Base-by-base conservation (phyloP, 2,113 vertebrate species). In the Amia ocellicauda region DNA sequence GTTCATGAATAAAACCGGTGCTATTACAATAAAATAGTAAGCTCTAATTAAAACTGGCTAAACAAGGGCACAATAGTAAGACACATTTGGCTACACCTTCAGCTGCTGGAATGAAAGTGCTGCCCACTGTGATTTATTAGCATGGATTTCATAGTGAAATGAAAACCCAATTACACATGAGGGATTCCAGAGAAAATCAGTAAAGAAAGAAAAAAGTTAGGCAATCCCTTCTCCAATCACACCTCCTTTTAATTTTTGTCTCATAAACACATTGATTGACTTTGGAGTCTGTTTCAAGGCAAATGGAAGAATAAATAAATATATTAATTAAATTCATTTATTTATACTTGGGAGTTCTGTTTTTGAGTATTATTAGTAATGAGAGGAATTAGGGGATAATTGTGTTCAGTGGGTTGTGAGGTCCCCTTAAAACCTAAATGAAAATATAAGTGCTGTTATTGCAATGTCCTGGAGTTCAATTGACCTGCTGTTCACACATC, bases 61-160 rank as follows among this genome's bases (percentile, higher is more conserved):
- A 24, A 8, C 20, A 3, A 8, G 24, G 51, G 22, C 22, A 24
- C 24, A 54, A 9, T 54, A 13, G 22, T 5, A 23, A 22, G 10
- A 23, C 51, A 27, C 11, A 19, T 9, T 11, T 24, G 51, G 51
- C 22, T 54, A 24, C 11, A 1, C 2, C 45, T 47, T 11, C 45
- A 47, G 45, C 45, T 8, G 45, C 51, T 24, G 20, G 24, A 54
- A 24, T 54, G 31, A 36, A 47, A 54, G 51, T 27, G 24, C 51
- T 54, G 51, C 51, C 51, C 24, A 27, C n/a, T 54, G 51, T 54
- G 51, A 54, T 54, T 54, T 54, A 54, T 54, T 54, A 54, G 5
- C 51, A 54, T 54, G 7, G 10, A 22, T 54, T 11, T 54, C 24
- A 24, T 27, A 23, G 24, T 54, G 51, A 3, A n/a, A 54, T 23